These are phyloP conservation scores for Oxyteleia sp. DNA, from an alignment of 2,888 invertebrate genomes.

Conservation along the genomic window DNA sequence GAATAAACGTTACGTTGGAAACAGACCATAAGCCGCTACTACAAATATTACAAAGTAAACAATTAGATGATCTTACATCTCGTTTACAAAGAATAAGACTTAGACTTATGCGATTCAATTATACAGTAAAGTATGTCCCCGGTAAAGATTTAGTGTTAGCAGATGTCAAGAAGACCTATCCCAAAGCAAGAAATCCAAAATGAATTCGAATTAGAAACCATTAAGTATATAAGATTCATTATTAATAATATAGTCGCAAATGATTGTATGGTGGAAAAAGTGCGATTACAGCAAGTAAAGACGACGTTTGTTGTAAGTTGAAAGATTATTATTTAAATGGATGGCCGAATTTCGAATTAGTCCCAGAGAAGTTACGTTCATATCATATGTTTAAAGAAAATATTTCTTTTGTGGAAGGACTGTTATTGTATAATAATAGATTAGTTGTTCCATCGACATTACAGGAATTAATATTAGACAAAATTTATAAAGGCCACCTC, in stretches of 20 bases:
- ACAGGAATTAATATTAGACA: slow-evolving; percentile 67
- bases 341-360: slow-evolving; percentile 65
- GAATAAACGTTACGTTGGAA: slow-evolving; percentile 78
- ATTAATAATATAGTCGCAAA: slow-evolving; percentile 57
- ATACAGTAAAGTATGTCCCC: slow-evolving; percentile 77
- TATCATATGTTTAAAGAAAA: slow-evolving; percentile 41
- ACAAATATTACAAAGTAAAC: slow-evolving; percentile 81
- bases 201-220: slow-evolving; percentile 22
- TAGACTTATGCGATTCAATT: slow-evolving; percentile 79
- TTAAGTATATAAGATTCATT: slow-evolving; percentile 55
- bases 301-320: slow-evolving; percentile 58
- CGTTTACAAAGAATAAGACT: slow-evolving; percentile 83
- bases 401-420: slow-evolving; percentile 62
- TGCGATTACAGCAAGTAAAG: slow-evolving; percentile 64
- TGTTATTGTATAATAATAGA: slow-evolving; percentile 70
- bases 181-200: neutral
- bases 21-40: slow-evolving; percentile 85
- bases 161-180: slow-evolving; percentile 76
- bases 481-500: slow-evolving; percentile 76
- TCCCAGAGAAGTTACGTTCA: slow-evolving; percentile 35
- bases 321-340: slow-evolving; percentile 49
- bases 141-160: slow-evolving; percentile 80
- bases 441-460: slow-evolving; percentile 73
- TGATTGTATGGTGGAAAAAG: slow-evolving; percentile 59
- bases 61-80: slow-evolving; percentile 82